These are phyloP conservation scores for Cochlearius cochlearius DNA, from an alignment of 2,113 vertebrate genomes.

Conservation along the genomic window DNA sequence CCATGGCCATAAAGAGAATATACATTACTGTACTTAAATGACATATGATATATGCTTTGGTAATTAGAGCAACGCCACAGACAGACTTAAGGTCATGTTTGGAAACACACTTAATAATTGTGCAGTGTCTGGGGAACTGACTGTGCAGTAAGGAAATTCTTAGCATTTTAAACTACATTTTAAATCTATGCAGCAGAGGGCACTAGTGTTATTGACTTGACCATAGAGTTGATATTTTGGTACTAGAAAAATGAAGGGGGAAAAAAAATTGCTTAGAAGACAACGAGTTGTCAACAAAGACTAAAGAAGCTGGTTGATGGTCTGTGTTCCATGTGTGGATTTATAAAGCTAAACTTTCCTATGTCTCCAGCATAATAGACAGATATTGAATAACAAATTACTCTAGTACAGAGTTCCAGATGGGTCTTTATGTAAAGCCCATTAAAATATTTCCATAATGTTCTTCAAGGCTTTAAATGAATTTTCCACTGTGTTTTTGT, in stretches of 20 bases:
- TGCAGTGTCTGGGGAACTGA: not conserved
- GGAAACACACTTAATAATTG: not conserved
- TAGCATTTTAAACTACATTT: not conserved
- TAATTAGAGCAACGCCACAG: not conserved
- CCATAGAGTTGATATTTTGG: not conserved
- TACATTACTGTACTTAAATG: not conserved
- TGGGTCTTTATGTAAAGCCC: not conserved
- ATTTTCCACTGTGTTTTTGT: not conserved
- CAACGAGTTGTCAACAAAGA: not conserved
- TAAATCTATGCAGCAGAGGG: slow-evolving; percentile 50
- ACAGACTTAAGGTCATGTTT: not conserved
- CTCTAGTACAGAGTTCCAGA: not conserved
- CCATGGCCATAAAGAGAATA: not conserved
- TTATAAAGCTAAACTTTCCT: not conserved
- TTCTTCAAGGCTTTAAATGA: not conserved
- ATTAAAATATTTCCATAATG: slow-evolving; percentile 12
- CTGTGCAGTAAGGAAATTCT: not conserved
- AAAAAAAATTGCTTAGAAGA: not conserved
- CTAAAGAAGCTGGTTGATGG: not conserved
- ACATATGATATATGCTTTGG: not conserved
- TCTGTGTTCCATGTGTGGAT: not conserved
- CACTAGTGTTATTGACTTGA: slow-evolving; percentile 18
- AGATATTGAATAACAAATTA: not conserved
- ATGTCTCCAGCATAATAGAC: not conserved
- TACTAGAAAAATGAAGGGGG: not conserved